phyloP scores from a whole-genome alignment of 2,888 invertebrate species.

The Apamea crenata region DNA sequence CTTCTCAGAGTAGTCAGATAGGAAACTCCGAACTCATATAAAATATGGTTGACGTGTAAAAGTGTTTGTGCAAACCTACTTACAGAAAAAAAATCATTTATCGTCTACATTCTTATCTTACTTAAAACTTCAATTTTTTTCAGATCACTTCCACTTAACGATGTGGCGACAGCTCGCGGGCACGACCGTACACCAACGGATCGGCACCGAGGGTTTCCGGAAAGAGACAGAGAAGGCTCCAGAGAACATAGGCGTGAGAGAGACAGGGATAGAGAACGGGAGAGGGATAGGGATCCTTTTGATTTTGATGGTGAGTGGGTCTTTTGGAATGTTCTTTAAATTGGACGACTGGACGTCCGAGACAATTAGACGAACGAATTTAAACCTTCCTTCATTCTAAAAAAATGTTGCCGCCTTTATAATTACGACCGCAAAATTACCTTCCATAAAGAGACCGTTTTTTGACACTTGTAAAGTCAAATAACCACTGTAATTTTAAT shows the following conservation, averaged over 20 bases:
- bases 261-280: constrained; percentile 74
- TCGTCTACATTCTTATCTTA: not conserved
- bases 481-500: no score
- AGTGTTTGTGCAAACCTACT: no score
- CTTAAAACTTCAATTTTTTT: constrained; percentile 7
- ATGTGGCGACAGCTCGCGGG: constrained; percentile 81
- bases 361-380: not conserved
- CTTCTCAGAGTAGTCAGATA: no score
- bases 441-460: no score
- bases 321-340: not conserved
- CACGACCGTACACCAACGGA: constrained; percentile 88
- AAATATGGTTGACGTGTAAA: no score
- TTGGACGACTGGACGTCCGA: not conserved
- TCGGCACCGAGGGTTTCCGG: constrained; percentile 82
- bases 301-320: constrained; percentile 82
- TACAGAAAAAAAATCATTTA: no score
- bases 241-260: constrained; percentile 85
- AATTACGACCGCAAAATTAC: no score
- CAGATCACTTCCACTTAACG: constrained; percentile 87
- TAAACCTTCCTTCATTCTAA: no score
- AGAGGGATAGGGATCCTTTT: constrained; percentile 74
- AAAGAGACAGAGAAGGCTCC: constrained; percentile 79
- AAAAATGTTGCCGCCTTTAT: no score
- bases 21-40: no score
- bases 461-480: no score